Evolutionary conservation across 2,113 vertebrate genomes (phyloP), one percentile per base, ranked within the genome.

Genomic region (Natator depressus): DNA sequence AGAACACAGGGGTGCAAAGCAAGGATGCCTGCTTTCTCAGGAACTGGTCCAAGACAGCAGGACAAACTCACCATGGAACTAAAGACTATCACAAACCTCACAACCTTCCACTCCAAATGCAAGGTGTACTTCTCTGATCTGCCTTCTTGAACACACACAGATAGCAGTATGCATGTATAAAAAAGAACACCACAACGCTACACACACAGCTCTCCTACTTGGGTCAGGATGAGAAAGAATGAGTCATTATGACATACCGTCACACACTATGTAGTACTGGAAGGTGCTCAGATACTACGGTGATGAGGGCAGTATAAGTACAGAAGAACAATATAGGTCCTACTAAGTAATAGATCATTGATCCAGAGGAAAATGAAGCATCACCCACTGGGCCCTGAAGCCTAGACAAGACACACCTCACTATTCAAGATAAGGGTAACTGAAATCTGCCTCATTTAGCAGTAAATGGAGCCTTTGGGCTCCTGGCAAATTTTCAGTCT

Each of bases 331-430:
- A 19, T 69, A 69, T 1, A 38, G 35, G 35, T n/a, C 65, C 35
- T 38, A 38, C 65, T 69, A 38, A n/a, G 35, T 38, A 20, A 69
- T 4, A 65, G 16, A 35, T 69, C 65, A 69, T 4, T 16, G 17
- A 5, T 20, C 55, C 6, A 17, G 8, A 78, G 65, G 24, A 53
- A 51, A 62, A 82, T 38, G 27, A 65, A 93, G 59, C 27, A 7
- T 13, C 0, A 46, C 49, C 42, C 57, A n/a, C 4, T 5, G 38
- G 57, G 38, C 59, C 51, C 80, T 53, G 59, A 92, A 38, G 54
- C 78, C 87, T 5, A 55, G 90, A 22, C 65, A 94, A 82, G 86
- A 82, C 4, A 69, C 29, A 83, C 69, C 90, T 79, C 82, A 22
- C 1, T 38, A 38, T n/a, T 72, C n/a, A 85, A 42, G 4, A 25